phyloP scores from a whole-genome alignment of 2,888 invertebrate species.

The Anoncus sp. region DNA sequence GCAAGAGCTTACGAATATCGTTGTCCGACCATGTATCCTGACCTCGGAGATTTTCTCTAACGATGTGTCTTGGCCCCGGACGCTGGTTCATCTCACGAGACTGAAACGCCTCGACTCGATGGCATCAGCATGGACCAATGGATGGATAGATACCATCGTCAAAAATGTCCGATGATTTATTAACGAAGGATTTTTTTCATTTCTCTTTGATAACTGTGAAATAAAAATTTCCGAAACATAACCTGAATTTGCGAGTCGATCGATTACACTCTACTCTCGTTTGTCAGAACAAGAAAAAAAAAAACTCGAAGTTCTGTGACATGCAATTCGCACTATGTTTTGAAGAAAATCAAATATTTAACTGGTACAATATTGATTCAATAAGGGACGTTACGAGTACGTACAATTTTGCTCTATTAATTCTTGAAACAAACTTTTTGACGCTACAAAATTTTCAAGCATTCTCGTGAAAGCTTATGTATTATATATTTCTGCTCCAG shows the following conservation, averaged over 20 bases:
- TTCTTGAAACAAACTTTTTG: slow-evolving; percentile 26
- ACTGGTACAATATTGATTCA: slow-evolving; percentile 24
- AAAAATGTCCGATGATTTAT: slow-evolving; percentile 17
- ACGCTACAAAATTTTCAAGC: slow-evolving; percentile 17
- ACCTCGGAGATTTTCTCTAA: slow-evolving; percentile 14
- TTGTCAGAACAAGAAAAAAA: slow-evolving; percentile 33
- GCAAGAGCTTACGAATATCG: slow-evolving; percentile 67
- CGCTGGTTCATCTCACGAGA: slow-evolving; percentile 32
- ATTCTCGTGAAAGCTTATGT: not conserved
- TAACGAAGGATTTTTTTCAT: slow-evolving; percentile 9
- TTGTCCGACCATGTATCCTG: slow-evolving; percentile 66
- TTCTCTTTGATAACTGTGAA: not conserved
- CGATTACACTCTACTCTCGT: not conserved
- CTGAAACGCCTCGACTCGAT: not conserved
- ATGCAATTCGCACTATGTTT: not conserved
- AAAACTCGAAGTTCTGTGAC: not conserved
- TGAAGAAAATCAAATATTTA: not conserved
- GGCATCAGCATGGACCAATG: not conserved
- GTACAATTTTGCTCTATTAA: slow-evolving; percentile 9
- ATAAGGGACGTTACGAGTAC: not conserved
- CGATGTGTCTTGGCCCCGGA: slow-evolving; percentile 30
- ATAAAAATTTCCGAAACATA: slow-evolving; percentile 10
- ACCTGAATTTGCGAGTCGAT: slow-evolving; percentile 14
- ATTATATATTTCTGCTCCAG: slow-evolving; percentile 14
- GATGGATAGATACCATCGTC: not conserved